Evolutionary conservation across 2,113 vertebrate species (phyloP).

Genomic region (Serinus canaria): DNA sequence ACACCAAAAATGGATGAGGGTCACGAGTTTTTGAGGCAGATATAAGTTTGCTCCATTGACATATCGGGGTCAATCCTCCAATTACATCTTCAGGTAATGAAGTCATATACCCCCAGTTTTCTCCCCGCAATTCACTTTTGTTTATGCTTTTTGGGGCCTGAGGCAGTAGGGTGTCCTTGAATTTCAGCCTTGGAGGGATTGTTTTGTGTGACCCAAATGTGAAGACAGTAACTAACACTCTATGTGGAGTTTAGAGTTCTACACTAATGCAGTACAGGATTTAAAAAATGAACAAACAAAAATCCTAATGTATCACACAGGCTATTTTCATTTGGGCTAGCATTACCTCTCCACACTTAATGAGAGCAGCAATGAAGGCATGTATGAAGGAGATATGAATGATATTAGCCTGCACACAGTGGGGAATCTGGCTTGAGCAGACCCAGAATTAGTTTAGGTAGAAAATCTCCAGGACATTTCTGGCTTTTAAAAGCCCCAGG

Average conservation of each 20-base stretch:
- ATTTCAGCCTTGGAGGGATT: not conserved
- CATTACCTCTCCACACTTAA: not conserved
- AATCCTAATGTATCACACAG: not conserved
- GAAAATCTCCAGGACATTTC: not conserved
- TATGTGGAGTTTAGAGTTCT: not conserved
- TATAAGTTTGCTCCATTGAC: not conserved
- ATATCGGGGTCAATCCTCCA: not conserved
- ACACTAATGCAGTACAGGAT: too few species aligned
- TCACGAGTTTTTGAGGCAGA: not conserved
- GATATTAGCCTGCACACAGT: not conserved
- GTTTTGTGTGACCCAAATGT: not conserved
- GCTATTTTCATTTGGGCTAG: not conserved
- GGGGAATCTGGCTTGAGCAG: not conserved
- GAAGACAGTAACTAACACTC: not conserved
- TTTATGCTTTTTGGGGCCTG: not conserved
- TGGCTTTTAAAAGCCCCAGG: not conserved
- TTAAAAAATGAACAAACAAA: not conserved
- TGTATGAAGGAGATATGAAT: not conserved
- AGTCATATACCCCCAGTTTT: not conserved
- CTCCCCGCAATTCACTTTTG: not conserved
- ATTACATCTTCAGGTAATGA: not conserved
- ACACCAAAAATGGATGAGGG: not conserved
- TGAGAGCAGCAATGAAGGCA: not conserved
- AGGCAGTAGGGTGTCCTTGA: not conserved
- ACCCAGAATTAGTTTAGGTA: not conserved